phyloP scores from a whole-genome alignment of 2,888 invertebrate species.

The Callinectes sapidus region DNA sequence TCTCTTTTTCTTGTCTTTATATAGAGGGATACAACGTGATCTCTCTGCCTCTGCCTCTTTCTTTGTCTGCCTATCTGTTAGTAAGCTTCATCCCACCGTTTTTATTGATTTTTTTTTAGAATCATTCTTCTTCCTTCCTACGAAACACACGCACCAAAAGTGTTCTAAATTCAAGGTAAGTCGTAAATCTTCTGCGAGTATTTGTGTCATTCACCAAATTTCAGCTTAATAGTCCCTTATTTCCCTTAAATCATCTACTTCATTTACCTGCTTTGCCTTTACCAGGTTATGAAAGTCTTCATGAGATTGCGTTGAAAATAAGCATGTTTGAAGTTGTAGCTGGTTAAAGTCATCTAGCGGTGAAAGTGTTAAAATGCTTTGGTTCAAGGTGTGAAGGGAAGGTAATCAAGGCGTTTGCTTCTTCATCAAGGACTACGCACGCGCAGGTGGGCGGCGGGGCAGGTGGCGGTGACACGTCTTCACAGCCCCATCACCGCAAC shows the following conservation, averaged over 20 bases:
- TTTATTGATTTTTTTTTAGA: not conserved
- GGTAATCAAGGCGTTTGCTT: not conserved
- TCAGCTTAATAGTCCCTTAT: too few relatives aligned
- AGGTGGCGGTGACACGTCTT: not conserved
- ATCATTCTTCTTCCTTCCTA: not conserved
- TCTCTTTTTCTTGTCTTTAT: not conserved
- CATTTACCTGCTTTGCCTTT: too few relatives aligned
- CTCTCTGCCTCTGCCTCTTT: not conserved
- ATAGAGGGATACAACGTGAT: not conserved
- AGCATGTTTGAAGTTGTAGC: too few relatives aligned
- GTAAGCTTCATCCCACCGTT: not conserved
- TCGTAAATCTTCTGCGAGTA: too few relatives aligned
- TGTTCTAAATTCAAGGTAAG: too few relatives aligned
- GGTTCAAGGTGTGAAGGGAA: not conserved
- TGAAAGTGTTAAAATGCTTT: not conserved
- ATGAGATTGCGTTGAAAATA: too few relatives aligned
- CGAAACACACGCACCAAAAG: not conserved
- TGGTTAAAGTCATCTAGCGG: not conserved
- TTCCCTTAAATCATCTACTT: too few relatives aligned
- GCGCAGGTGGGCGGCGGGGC: not conserved
- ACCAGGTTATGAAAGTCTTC: too few relatives aligned
- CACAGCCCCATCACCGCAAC: not conserved
- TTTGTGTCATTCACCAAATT: too few relatives aligned
- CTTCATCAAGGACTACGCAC: not conserved
- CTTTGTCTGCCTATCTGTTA: not conserved